Evolutionary conservation across 2,797 vertebrate genomes (phyloP).

Genomic region (Ceyx erithaca): DNA sequence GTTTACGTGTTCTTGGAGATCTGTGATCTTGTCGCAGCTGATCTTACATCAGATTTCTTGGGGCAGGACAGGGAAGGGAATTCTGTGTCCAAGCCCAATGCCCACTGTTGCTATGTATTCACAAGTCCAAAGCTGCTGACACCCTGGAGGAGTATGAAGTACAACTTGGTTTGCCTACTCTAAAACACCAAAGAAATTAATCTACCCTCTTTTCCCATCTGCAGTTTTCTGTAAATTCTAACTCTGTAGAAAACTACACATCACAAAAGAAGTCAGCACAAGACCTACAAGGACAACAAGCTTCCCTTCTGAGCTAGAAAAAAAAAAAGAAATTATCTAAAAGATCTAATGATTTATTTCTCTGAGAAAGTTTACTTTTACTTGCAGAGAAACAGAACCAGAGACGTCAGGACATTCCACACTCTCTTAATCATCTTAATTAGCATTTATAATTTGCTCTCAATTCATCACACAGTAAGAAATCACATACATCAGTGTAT

Average conservation of each 20-base stretch:
- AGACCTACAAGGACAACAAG: not conserved
- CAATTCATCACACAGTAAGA: not conserved
- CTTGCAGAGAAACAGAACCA: not conserved
- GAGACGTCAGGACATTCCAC: conserved; percentile 5
- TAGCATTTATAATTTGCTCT: not conserved
- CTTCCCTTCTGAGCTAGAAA: not conserved
- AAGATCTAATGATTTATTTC: not conserved
- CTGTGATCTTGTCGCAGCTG: fast-evolving
- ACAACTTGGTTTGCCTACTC: not conserved
- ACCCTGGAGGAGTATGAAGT: not conserved
- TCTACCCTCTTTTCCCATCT: not conserved
- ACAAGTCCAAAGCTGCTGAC: not conserved
- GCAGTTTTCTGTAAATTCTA: not conserved
- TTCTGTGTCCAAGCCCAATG: not conserved
- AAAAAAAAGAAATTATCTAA: not conserved
- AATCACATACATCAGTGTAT: not conserved
- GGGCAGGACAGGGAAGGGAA: not conserved
- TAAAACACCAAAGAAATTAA: not conserved
- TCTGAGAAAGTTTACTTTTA: not conserved
- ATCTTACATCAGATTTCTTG: not conserved
- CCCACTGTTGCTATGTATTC: not conserved
- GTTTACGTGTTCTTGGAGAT: not conserved
- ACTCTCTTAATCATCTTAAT: not conserved
- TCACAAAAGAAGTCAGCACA: not conserved
- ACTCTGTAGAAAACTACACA: not conserved